A percentile compares a stretch with the other conserved stretches of the same genome.
These are phyloP conservation scores for Gerris lacustris DNA, from an alignment of 2,888 invertebrate genomes.

Conservation along the genomic window DNA sequence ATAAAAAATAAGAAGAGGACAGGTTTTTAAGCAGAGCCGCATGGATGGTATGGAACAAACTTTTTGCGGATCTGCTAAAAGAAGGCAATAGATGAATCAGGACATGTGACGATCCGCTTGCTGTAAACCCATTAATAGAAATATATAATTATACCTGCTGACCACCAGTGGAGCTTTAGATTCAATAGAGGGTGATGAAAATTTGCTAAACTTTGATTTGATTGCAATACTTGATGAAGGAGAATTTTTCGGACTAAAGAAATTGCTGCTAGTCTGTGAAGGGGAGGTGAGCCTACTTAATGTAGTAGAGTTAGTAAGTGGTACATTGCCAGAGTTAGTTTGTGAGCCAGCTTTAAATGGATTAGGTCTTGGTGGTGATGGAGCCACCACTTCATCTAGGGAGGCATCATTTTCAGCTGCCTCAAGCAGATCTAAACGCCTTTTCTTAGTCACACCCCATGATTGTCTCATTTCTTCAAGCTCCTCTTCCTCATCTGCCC, in stretches of 20 bases:
- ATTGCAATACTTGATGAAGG: too few relatives aligned
- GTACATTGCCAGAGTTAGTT: background rate
- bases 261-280: background rate
- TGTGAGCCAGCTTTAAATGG: background rate
- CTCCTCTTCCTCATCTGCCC: background rate
- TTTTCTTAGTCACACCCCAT: background rate
- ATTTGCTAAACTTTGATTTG: too few relatives aligned
- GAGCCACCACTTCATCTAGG: background rate
- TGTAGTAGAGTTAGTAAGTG: background rate
- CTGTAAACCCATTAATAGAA: background rate
- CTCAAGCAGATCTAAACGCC: background rate
- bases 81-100: too few relatives aligned
- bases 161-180: background rate
- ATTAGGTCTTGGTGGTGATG: background rate
- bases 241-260: background rate
- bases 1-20: too few relatives aligned
- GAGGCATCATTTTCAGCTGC: background rate
- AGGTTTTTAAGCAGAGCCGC: too few relatives aligned
- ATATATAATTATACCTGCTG: background rate
- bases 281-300: background rate
- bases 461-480: background rate
- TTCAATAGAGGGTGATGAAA: background rate
- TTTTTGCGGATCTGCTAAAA: too few relatives aligned
- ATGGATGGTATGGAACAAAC: too few relatives aligned
- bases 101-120: too few relatives aligned